phyloP scores from a whole-genome alignment of 2,113 vertebrate genomes.

The Illadopsis cleaveri region DNA sequence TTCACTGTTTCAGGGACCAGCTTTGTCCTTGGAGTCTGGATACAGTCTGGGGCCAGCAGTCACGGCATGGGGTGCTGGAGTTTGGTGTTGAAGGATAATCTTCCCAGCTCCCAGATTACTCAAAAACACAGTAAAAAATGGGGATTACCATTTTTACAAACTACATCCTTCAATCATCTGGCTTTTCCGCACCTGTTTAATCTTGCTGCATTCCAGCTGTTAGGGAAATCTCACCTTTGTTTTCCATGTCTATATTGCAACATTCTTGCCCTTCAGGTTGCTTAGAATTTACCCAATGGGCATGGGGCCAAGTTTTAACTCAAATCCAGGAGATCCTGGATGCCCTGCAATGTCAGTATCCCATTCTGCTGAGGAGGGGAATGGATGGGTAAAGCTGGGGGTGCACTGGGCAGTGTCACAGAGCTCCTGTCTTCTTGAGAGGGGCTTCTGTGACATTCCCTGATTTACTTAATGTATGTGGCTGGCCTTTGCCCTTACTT shows the following conservation, averaged over 20 bases:
- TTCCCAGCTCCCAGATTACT: neutral
- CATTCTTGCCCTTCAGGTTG: neutral
- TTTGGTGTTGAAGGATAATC: neutral
- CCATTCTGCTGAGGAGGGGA: neutral
- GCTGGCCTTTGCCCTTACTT: neutral
- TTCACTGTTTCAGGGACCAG: too few relatives aligned
- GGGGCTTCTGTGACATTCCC: neutral
- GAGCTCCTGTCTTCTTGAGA: neutral
- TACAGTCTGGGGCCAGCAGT: neutral
- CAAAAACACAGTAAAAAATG: neutral
- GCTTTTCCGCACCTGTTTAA: rapidly evolving
- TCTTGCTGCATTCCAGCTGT: neutral
- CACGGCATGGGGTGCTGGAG: neutral
- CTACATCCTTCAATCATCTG: rapidly evolving
- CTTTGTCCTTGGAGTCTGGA: neutral
- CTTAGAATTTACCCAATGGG: neutral
- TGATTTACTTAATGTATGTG: neutral
- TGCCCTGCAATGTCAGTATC: neutral
- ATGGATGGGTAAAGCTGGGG: neutral
- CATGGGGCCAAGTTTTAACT: neutral
- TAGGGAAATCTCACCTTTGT: neutral
- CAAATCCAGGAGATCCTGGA: neutral
- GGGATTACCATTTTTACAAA: neutral
- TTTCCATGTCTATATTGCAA: neutral
- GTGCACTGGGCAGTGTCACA: neutral